Conservation (phyloP, 1,140 invertebrate species). For the Liolophura sinensis region DNA sequence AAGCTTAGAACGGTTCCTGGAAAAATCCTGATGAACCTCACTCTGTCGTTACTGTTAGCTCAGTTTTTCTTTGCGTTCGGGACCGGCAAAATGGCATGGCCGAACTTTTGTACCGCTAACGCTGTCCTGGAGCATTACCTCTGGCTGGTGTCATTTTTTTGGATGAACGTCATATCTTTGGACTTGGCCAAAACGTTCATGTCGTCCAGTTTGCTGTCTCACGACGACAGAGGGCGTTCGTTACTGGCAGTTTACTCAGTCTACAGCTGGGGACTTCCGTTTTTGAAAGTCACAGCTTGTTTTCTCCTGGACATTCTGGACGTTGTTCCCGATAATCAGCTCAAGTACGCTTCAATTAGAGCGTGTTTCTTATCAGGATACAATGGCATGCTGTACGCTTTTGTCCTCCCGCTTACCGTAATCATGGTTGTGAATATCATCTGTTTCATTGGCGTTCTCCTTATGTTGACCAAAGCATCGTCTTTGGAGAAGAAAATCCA, state of each 20-base stretch:
- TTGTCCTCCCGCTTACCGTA: background rate
- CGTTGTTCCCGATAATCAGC: background rate
- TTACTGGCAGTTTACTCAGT: background rate
- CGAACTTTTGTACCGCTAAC: background rate
- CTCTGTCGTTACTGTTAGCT: background rate
- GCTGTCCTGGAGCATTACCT: background rate
- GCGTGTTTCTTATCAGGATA: background rate
- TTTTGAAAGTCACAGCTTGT: background rate
- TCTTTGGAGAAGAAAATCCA: background rate
- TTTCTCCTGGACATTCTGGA: background rate
- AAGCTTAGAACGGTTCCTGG: background rate
- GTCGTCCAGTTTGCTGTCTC: background rate
- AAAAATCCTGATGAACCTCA: background rate
- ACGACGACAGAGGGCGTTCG: background rate
- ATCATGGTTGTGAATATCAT: background rate
- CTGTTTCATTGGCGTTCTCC: background rate
- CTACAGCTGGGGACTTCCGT: background rate
- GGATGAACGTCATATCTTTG: conserved; percentile 1
- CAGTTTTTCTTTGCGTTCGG: background rate
- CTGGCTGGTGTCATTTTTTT: background rate
- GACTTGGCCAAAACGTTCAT: background rate
- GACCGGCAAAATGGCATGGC: background rate
- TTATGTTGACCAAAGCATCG: background rate
- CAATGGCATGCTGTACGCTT: background rate
- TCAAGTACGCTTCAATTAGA: background rate